These are phyloP conservation scores for Drosophila acutilabella DNA, from an alignment of 2,888 invertebrate genomes.

Conservation along the genomic window DNA sequence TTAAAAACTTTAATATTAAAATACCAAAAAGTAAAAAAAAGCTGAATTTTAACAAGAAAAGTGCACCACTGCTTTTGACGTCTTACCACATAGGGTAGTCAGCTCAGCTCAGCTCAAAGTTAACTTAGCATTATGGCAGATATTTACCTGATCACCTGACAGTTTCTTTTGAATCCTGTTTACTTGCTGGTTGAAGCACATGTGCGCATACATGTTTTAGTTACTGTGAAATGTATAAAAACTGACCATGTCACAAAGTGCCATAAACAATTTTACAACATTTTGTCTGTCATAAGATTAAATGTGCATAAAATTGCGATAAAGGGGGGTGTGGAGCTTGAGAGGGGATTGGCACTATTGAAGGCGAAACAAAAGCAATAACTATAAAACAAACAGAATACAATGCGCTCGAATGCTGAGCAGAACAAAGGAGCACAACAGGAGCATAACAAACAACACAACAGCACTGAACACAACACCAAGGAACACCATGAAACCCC, in stretches of 20 bases:
- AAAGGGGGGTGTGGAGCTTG: not conserved
- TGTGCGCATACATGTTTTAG: conserved; percentile 31
- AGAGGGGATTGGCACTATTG: conserved; percentile 39
- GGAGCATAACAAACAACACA: conserved; percentile 21
- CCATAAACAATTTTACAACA: conserved; percentile 78
- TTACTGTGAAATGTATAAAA: conserved; percentile 44
- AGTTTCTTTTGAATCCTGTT: conserved; percentile 26
- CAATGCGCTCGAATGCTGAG: conserved; percentile 70
- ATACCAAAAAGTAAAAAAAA: too few relatives aligned
- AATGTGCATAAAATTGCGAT: conserved; percentile 73
- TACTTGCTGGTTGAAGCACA: conserved; percentile 15
- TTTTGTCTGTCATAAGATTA: conserved; percentile 79
- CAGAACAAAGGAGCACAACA: conserved; percentile 27
- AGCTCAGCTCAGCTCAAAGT: conserved; percentile 4
- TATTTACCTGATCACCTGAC: conserved; percentile 32
- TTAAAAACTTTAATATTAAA: too few relatives aligned
- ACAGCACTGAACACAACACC: conserved; percentile 38
- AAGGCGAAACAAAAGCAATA: conserved; percentile 77
- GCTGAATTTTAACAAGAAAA: too few relatives aligned
- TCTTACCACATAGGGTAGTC: not conserved
- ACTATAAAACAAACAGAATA: conserved; percentile 78
- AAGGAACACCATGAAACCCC: conserved; percentile 15
- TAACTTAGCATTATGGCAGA: conserved; percentile 4
- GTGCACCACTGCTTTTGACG: too few relatives aligned
- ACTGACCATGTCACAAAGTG: conserved; percentile 78